Conservation (phyloP, 1,140 invertebrate genomes). For the Potamilus streckersoni region DNA sequence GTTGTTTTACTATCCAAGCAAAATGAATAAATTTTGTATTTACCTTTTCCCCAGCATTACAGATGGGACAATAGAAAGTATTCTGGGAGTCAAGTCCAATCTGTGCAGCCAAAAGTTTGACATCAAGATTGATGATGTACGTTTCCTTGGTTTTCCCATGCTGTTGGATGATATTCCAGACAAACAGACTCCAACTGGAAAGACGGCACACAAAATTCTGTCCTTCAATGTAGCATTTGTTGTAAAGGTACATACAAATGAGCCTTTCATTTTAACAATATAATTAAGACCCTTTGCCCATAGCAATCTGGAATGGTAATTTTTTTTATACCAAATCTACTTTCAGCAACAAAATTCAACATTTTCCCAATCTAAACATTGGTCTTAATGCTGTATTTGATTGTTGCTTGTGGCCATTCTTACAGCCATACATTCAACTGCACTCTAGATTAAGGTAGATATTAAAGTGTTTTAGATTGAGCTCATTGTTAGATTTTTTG, state of each 20-base stretch:
- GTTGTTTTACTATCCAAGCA: no score
- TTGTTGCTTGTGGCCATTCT: no score
- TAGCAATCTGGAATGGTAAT: neutral
- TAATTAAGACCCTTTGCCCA: neutral
- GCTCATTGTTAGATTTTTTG: neutral
- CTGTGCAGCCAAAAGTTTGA: constrained; percentile 81
- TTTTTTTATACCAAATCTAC: neutral
- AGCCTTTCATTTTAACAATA: no score
- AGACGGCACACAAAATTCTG: constrained; percentile 70
- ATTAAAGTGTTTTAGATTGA: no score
- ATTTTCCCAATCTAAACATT: no score
- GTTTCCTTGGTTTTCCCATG: constrained; percentile 93
- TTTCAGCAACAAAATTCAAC: no score
- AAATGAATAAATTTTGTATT: no score
- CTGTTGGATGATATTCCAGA: constrained; percentile 61
- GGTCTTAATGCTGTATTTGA: no score
- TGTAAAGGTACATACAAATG: constrained; percentile 71
- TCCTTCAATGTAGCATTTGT: constrained; percentile 95
- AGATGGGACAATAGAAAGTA: constrained; percentile 80
- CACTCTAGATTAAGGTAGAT: no score
- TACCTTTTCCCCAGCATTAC: constrained; percentile 35
- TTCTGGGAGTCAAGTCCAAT: constrained; percentile 87
- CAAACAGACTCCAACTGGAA: constrained; percentile 66
- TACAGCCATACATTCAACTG: no score
- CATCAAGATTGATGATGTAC: constrained; percentile 93